Conservation (phyloP, 2,888 invertebrate species). For the Cerceris ruficornis region DNA sequence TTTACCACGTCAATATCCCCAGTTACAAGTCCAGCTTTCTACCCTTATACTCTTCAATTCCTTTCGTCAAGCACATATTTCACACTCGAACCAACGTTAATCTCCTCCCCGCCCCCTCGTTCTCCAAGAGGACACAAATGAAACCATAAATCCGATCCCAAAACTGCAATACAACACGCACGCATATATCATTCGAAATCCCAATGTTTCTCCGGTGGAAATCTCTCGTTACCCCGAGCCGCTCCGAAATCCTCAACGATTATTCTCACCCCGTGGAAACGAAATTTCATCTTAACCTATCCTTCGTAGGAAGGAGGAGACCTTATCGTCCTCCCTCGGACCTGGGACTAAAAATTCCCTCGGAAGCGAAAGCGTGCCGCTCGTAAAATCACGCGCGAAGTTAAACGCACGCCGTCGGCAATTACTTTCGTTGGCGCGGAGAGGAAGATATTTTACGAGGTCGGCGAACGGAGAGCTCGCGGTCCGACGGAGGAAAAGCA, state of each 20-base stretch:
- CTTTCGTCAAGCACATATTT: too few relatives aligned
- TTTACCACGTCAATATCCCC: too few relatives aligned
- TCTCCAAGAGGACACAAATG: too few relatives aligned
- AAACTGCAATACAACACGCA: background rate
- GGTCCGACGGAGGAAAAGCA: background rate
- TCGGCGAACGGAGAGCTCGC: conserved; percentile 26
- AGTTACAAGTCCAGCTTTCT: too few relatives aligned
- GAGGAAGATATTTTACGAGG: conserved; percentile 39
- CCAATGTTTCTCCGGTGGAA: background rate
- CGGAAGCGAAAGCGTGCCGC: conserved; percentile 17
- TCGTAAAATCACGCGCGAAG: conserved; percentile 29
- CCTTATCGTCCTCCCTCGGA: background rate
- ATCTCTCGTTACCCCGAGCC: too few relatives aligned
- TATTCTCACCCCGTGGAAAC: background rate
- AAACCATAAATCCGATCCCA: too few relatives aligned
- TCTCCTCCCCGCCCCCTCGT: too few relatives aligned
- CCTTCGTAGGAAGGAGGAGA: background rate
- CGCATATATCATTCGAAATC: background rate
- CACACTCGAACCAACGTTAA: too few relatives aligned
- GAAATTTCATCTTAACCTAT: background rate
- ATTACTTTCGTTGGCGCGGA: conserved; percentile 34
- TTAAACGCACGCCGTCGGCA: conserved; percentile 25
- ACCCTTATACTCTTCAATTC: too few relatives aligned
- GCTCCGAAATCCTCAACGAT: too few relatives aligned
- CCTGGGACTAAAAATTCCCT: conserved; percentile 5